Base-by-base conservation (phyloP, 2,888 invertebrate genomes). In the Cataglyphis cursor region DNA sequence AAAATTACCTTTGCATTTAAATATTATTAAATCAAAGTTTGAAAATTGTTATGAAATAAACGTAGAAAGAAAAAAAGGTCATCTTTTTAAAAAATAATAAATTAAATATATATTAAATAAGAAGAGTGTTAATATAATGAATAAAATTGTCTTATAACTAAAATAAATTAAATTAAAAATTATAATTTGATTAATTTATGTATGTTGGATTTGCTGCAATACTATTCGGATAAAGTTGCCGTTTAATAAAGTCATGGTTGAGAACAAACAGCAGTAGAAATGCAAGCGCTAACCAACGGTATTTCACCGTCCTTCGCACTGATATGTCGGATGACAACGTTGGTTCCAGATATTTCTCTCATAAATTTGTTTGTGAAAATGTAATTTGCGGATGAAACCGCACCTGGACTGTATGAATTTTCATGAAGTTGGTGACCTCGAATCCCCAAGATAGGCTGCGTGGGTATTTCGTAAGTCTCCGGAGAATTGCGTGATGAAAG, bases 351-450 rank as follows among this genome's bases (percentile, higher is more conserved):
- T 87, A 80, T 82, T 75, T 82, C 70, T 31, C 80, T 81, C 81
- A 62, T 85, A 87, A 87, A 87, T 87, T 81, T 48, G 73, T 66
- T 72, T 57, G 59, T 64, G 74, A 76, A 82, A 85, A 85, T 59
- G 76, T 74, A 87, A 85, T 64, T 81, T 81, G 65, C 73, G 72
- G 83, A 82, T 74, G 87, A 81, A 61, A 72, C 78, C 74, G 44
- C 75, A 80, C 31, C 38, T 62, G 73, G 75, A 62, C 68, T 80
- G 65, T 83, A 90, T 91, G 88, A 90, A 90, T 91, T 91, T 91
- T 89, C 91, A 91, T 89, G 87, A 91, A 88, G 75, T 35, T 70
- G 44, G 75, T 57, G 72, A 84, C 66, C 84, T 68, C 82, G 84
- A 85, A 87, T 82, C 70, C 75, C 61, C 70, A 68, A 72, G 84